Evolutionary conservation across 2,888 invertebrate genomes (phyloP), one percentile per base, ranked within the genome.

Genomic region (Chalcosyrphus nemorum): DNA sequence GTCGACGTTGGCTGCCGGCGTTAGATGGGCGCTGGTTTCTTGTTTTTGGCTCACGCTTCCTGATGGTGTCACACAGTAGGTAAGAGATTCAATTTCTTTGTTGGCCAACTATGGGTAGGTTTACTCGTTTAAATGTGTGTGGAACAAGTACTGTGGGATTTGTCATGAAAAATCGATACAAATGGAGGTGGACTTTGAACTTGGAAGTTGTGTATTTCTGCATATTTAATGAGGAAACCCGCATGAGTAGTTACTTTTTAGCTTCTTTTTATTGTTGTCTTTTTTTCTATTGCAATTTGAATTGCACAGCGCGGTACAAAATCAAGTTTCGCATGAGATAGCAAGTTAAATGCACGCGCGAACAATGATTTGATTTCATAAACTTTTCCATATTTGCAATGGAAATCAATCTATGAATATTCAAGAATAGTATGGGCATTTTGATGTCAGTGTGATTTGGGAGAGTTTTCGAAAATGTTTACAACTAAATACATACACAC

Each of bases 331-430:
- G 21, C 56, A 54, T 68, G 68, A 45, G 41, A 0, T 38, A 35
- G 13, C 56, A 45, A 45, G 32, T 21, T 19, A 5, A 68, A 32
- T 68, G 56, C 56, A n/a, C n/a, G n/a, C n/a, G n/a, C n/a, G n/a
- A n/a, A n/a, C n/a, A n/a, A n/a, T n/a, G 3, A 50, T 17, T 54
- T 54, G 32, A 21, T 15, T 38, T 21, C 17, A 27, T 21, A 35
- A 24, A 9, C 19, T 13, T 52, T 27, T 38, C n/a, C n/a, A n/a
- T n/a, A n/a, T n/a, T n/a, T n/a, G n/a, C n/a, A n/a, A n/a, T n/a
- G n/a, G n/a, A n/a, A n/a, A n/a, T n/a, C n/a, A n/a, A n/a, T n/a
- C n/a, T n/a, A n/a, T n/a, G n/a, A n/a, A n/a, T n/a, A n/a, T n/a
- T n/a, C n/a, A n/a, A n/a, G n/a, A 17, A 17, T 29, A 32, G 19